Conservation (phyloP, 1,140 invertebrate genomes). For the Drosophila eugracilis region DNA sequence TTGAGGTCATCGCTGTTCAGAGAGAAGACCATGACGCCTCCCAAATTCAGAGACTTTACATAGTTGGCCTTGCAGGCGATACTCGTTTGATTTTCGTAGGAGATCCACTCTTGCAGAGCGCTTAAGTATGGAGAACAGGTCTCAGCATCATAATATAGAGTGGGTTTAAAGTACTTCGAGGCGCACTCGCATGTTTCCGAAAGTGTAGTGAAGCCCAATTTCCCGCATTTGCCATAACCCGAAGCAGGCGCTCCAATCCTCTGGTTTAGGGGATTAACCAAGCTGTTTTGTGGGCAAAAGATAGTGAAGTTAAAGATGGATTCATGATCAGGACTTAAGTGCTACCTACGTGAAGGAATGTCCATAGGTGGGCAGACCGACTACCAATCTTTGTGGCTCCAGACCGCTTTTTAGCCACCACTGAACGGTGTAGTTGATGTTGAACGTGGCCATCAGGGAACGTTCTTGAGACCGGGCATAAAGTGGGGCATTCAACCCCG, state of each 20-base stretch:
- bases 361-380: slow-evolving; percentile 96
- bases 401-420: slow-evolving; percentile 93
- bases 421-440: slow-evolving; percentile 92
- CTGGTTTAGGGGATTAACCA: slow-evolving; percentile 89
- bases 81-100: slow-evolving; percentile 93
- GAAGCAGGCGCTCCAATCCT: slow-evolving; percentile 89
- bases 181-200: slow-evolving; percentile 89
- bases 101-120: slow-evolving; percentile 92
- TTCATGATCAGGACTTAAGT: neutral
- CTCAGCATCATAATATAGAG: slow-evolving; percentile 88
- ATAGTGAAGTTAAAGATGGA: neutral
- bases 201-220: slow-evolving; percentile 90
- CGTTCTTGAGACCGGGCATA: slow-evolving; percentile 87
- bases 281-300: slow-evolving; percentile 81
- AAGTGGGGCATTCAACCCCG: slow-evolving; percentile 92
- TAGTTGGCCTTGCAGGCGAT: slow-evolving; percentile 90
- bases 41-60: slow-evolving; percentile 87
- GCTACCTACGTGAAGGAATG: slow-evolving; percentile 89
- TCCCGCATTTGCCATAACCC: slow-evolving; percentile 88
- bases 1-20: slow-evolving; percentile 90
- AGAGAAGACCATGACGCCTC: slow-evolving; percentile 91
- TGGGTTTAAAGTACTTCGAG: slow-evolving; percentile 84
- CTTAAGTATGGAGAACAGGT: slow-evolving; percentile 92
- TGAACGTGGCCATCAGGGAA: slow-evolving; percentile 89
- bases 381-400: slow-evolving; percentile 92